Evolutionary conservation across 2,797 vertebrate genomes (phyloP).

Genomic region (Acomys russatus): DNA sequence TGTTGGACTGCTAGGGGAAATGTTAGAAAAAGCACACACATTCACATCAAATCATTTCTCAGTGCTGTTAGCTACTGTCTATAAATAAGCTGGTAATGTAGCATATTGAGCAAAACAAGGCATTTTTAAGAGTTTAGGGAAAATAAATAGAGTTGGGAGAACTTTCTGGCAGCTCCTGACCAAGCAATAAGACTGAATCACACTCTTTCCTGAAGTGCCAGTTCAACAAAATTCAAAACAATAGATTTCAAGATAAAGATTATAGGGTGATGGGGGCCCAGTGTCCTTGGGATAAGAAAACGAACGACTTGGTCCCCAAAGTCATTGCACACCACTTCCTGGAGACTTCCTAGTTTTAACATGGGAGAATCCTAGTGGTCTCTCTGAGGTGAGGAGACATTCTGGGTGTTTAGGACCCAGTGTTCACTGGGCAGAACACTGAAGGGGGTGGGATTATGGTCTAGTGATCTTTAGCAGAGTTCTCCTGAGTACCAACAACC

Average conservation of each 20-base stretch:
- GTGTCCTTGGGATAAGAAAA: neutral
- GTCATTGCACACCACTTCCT: neutral
- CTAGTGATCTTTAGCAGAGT: neutral
- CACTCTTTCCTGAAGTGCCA: neutral
- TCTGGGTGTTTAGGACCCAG: neutral
- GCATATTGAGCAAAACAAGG: neutral
- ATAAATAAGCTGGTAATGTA: neutral
- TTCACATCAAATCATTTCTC: neutral
- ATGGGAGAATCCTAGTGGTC: neutral
- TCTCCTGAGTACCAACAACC: neutral
- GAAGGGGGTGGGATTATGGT: neutral
- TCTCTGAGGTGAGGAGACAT: neutral
- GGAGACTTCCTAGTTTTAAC: neutral
- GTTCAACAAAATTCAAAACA: neutral
- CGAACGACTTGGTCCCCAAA: neutral
- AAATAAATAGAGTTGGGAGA: neutral
- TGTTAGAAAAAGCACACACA: neutral
- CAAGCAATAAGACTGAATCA: neutral
- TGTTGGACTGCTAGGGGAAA: conserved; percentile 27
- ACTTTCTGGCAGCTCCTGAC: neutral
- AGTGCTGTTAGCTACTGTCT: neutral
- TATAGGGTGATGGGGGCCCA: neutral
- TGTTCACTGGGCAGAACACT: neutral
- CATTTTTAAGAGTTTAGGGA: neutral
- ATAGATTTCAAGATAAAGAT: neutral